A percentile compares a stretch with the other conserved stretches of the same genome.
These are phyloP conservation scores for Drosophila santomea DNA, from an alignment of 1,140 invertebrate genomes.

Conservation along the genomic window DNA sequence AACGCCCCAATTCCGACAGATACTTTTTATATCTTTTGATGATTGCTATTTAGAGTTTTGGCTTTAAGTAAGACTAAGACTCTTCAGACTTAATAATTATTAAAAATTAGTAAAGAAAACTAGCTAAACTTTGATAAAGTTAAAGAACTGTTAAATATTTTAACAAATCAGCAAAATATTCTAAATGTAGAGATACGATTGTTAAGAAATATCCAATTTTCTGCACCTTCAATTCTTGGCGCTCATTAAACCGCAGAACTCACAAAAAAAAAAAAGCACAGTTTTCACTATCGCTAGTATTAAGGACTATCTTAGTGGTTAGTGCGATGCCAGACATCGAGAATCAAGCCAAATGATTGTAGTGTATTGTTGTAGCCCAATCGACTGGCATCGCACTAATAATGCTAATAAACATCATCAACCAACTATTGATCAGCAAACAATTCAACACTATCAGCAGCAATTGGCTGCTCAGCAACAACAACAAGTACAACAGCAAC, in stretches of 20 bases:
- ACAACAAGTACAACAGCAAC: slow-evolving; percentile 86
- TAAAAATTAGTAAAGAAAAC: too few species aligned
- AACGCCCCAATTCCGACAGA: neutral
- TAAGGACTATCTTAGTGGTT: slow-evolving; percentile 9
- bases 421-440: slow-evolving; percentile 86
- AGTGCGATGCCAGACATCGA: slow-evolving; percentile 20
- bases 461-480: slow-evolving; percentile 85
- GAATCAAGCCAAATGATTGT: neutral
- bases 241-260: slow-evolving; percentile 1
- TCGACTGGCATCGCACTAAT: slow-evolving; percentile 26
- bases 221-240: neutral
- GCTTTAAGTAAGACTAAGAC: too few species aligned
- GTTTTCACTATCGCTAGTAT: slow-evolving; percentile 1
- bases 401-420: slow-evolving; percentile 71
- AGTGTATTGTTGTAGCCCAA: neutral
- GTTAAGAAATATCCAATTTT: neutral
- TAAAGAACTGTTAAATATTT: too few species aligned
- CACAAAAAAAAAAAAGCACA: neutral
- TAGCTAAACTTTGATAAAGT: too few species aligned
- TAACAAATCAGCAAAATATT: too few species aligned
- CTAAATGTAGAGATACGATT: too few species aligned
- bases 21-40: too few species aligned
- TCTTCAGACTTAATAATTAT: too few species aligned
- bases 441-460: slow-evolving; percentile 85
- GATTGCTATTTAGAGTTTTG: too few species aligned